Percentiles rank a stretch among this genome's conserved stretches.
phyloP scores from a whole-genome alignment of 1,140 invertebrate species.

The Drosophila gunungcola region DNA sequence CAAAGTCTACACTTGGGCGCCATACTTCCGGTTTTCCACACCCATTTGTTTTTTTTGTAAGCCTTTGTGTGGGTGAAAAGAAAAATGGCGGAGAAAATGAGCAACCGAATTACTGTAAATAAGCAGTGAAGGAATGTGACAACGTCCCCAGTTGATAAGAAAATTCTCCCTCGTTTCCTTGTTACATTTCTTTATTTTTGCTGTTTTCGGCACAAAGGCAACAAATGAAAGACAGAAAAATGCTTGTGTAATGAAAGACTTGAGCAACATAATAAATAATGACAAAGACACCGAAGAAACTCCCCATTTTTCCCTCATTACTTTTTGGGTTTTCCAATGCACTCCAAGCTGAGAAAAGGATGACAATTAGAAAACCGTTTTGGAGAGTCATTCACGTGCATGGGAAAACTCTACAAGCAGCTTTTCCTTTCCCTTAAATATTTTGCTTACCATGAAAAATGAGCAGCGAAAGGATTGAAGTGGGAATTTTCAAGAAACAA shows the following conservation, averaged over 20 bases:
- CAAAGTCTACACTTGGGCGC: constrained; percentile 34
- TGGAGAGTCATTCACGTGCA: constrained; percentile 21
- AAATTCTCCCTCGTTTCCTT: constrained; percentile 29
- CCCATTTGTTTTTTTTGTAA: not conserved
- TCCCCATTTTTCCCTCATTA: constrained; percentile 30
- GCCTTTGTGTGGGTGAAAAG: constrained; percentile 14
- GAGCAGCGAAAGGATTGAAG: constrained; percentile 27
- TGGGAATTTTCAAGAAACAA: constrained; percentile 12
- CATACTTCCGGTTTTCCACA: constrained; percentile 25
- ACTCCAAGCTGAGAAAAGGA: constrained; percentile 24
- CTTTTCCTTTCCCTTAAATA: constrained; percentile 17
- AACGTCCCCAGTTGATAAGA: constrained; percentile 44
- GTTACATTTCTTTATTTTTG: constrained; percentile 9
- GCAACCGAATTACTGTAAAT: constrained; percentile 77
- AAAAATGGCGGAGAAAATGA: constrained; percentile 39
- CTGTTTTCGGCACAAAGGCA: constrained; percentile 45
- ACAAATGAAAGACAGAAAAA: constrained; percentile 78
- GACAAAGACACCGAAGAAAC: constrained; percentile 51
- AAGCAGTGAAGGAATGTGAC: constrained; percentile 69
- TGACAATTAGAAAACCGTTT: constrained; percentile 58
- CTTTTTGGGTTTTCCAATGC: constrained; percentile 39
- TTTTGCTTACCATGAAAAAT: constrained; percentile 41
- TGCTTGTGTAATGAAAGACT: constrained; percentile 80
- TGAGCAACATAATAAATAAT: constrained; percentile 82
- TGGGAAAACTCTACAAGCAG: constrained; percentile 18